These are phyloP conservation scores for Laticauda laticaudata DNA, from an alignment of 2,113 vertebrate genomes.

Conservation along the genomic window DNA sequence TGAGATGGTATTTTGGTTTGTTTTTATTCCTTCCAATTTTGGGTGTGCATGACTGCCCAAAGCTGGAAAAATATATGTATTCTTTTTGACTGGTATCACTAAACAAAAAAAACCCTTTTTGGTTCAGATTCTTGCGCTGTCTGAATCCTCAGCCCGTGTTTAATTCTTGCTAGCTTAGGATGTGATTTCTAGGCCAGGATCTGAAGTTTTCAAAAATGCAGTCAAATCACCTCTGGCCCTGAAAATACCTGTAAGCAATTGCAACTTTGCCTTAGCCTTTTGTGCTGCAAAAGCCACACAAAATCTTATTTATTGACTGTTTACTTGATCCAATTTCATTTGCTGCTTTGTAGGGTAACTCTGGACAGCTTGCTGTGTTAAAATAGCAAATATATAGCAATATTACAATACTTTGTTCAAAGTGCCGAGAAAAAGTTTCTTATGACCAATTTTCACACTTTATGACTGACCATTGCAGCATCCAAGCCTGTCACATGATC, in stretches of 20 bases:
- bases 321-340: background rate
- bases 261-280: accelerated
- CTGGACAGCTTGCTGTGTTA: background rate
- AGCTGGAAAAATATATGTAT: background rate
- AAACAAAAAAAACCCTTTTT: background rate
- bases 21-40: background rate
- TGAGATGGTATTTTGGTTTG: background rate
- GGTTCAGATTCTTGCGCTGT: background rate
- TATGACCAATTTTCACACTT: too few species aligned
- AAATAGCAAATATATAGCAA: background rate
- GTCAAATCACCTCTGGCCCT: background rate
- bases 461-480: too few species aligned
- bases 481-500: too few species aligned
- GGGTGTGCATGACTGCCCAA: background rate
- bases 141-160: background rate
- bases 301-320: background rate
- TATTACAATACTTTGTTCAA: too few species aligned
- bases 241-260: background rate
- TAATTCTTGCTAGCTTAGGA: background rate
- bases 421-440: too few species aligned
- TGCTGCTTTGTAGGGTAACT: too few species aligned
- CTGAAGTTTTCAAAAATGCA: background rate
- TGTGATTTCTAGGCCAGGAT: background rate
- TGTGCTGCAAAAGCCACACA: background rate
- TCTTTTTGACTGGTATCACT: background rate